These are phyloP conservation scores for Sebastes vulpes DNA, from an alignment of 2,797 vertebrate species.

Conservation along the genomic window DNA sequence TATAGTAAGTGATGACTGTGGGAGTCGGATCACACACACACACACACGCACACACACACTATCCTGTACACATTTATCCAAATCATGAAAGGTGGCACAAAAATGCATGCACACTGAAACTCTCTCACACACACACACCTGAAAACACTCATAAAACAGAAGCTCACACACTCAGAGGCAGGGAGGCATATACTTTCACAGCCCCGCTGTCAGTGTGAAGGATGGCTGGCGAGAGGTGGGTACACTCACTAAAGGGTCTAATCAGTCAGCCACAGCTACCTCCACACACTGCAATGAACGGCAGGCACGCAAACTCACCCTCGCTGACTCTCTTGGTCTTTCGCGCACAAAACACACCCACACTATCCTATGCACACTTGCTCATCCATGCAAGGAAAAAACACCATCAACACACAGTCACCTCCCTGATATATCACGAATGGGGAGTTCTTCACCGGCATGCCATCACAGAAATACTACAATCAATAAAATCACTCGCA, in stretches of 20 bases:
- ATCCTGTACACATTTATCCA: not conserved
- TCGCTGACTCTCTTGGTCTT: not conserved
- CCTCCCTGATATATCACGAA: not conserved
- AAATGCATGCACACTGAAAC: not conserved
- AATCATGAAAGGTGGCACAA: not conserved
- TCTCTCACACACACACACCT: not conserved
- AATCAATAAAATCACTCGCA: constrained; percentile 37
- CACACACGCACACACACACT: not conserved
- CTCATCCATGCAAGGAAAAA: not conserved
- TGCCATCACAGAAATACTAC: not conserved
- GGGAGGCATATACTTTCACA: constrained; percentile 18
- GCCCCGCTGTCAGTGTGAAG: constrained; percentile 60
- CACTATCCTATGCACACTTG: not conserved
- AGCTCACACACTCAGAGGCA: not conserved
- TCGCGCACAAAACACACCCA: not conserved
- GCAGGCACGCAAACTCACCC: not conserved
- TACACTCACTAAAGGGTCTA: constrained; percentile 65
- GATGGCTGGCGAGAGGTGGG: constrained; percentile 59
- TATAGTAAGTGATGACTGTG: not conserved
- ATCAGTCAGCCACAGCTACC: constrained; percentile 61
- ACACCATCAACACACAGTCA: not conserved
- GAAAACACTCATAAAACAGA: constrained; percentile 25
- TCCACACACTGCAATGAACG: constrained; percentile 5
- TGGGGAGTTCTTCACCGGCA: not conserved
- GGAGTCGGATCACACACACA: not conserved